Percentiles rank a stretch among this genome's conserved stretches.
These are phyloP conservation scores for Malurus elegans DNA, from an alignment of 2,113 vertebrate species.

Conservation along the genomic window DNA sequence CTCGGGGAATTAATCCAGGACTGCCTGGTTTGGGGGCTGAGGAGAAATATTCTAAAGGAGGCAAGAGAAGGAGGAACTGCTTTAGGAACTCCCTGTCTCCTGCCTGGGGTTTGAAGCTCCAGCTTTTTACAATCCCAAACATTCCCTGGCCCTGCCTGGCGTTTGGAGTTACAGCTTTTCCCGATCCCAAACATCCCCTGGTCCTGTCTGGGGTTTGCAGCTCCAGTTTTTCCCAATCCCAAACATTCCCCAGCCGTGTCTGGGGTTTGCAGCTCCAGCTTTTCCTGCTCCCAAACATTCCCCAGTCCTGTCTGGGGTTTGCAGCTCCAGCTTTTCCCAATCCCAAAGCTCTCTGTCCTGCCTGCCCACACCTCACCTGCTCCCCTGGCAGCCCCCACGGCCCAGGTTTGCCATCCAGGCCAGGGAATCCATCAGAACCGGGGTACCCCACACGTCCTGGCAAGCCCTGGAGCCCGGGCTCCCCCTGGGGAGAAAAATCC, in stretches of 20 bases:
- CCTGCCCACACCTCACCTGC: constrained; percentile 56
- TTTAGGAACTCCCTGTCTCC: not conserved
- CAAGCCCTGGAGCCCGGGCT: constrained; percentile 73
- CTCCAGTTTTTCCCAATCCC: not conserved
- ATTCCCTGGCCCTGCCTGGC: not conserved
- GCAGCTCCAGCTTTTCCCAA: not conserved
- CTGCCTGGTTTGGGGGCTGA: not conserved
- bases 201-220: too few relatives aligned
- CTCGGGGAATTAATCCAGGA: not conserved
- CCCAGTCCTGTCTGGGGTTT: fast-evolving
- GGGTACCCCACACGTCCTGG: constrained; percentile 74
- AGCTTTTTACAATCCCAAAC: not conserved
- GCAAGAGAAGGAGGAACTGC: not conserved
- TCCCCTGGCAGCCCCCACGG: constrained; percentile 72
- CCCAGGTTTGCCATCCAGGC: constrained; percentile 78
- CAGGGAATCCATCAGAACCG: constrained; percentile 77
- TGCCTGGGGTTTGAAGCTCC: fast-evolving
- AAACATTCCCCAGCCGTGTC: not conserved
- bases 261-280: fast-evolving
- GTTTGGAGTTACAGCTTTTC: not conserved
- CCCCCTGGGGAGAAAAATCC: constrained; percentile 71
- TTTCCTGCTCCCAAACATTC: not conserved
- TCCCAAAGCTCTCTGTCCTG: not conserved
- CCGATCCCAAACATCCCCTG: not conserved
- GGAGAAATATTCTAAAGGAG: not conserved